phyloP scores from a whole-genome alignment of 2,797 vertebrate species.

The Typhlichthys eigenmanni region DNA sequence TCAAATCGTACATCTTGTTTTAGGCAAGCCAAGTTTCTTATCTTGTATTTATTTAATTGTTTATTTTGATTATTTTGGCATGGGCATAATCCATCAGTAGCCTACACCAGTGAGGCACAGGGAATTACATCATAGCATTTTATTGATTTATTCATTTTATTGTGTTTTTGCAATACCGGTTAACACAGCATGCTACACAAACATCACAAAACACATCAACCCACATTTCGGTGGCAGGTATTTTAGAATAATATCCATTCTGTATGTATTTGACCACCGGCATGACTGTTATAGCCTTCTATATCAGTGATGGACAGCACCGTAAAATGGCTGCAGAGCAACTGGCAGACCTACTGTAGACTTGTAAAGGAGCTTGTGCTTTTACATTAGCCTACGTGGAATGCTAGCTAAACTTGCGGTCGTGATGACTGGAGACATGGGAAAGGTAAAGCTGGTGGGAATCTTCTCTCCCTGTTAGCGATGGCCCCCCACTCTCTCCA shows the following conservation, averaged over 20 bases:
- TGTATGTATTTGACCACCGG: conserved; percentile 23
- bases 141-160: background rate
- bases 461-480: conserved; percentile 59
- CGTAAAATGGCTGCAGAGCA: conserved; percentile 31
- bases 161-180: too few relatives aligned
- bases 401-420: conserved; percentile 40
- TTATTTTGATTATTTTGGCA: conserved; percentile 1
- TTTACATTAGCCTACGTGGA: conserved; percentile 29
- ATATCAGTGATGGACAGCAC: conserved; percentile 39
- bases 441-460: conserved; percentile 51
- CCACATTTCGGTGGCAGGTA: background rate
- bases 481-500: conserved; percentile 37
- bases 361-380: conserved; percentile 37
- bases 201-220: background rate
- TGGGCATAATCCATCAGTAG: background rate
- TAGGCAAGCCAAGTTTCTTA: background rate
- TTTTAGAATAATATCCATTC: conserved; percentile 4
- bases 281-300: conserved; percentile 26
- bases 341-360: conserved; percentile 4
- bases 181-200: background rate
- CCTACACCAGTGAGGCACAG: background rate
- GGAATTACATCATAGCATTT: conserved; percentile 12
- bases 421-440: conserved; percentile 48
- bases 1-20: background rate
- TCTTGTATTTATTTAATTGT: background rate